These are phyloP conservation scores for Coturnix japonica DNA, from an alignment of 2,113 vertebrate species.

Conservation along the genomic window DNA sequence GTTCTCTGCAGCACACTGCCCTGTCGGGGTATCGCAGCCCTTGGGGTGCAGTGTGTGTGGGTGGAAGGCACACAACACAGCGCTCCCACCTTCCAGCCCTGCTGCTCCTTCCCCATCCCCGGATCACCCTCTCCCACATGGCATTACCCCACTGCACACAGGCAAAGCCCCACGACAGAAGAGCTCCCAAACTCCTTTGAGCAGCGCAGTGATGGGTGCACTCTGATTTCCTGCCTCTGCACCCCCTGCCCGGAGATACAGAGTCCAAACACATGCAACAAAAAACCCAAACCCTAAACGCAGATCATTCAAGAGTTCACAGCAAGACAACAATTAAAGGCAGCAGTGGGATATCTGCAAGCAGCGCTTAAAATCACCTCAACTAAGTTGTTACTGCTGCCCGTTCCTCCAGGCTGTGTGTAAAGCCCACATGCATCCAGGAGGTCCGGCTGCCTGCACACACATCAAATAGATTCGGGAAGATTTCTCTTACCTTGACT, in stretches of 20 bases:
- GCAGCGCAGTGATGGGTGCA: too few species aligned
- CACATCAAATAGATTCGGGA: constrained; percentile 26
- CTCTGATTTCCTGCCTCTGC: background rate
- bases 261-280: background rate
- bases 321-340: background rate
- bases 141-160: background rate
- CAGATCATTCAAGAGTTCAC: constrained; percentile 27
- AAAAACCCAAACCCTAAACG: background rate
- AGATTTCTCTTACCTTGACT: constrained; percentile 87
- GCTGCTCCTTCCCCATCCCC: background rate
- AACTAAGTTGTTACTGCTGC: constrained; percentile 13
- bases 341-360: background rate
- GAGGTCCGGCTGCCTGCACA: constrained; percentile 21
- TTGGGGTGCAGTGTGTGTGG: background rate
- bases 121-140: background rate
- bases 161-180: background rate
- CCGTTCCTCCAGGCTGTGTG: constrained; percentile 28
- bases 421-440: constrained; percentile 18
- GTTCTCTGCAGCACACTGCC: background rate
- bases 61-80: background rate
- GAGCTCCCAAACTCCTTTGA: background rate
- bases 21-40: background rate
- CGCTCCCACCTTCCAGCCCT: background rate
- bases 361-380: constrained; percentile 31
- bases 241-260: background rate